Evolutionary conservation across 2,113 vertebrate species (phyloP), one percentile per base, ranked within the genome.

Genomic region (Salvator merianae): DNA sequence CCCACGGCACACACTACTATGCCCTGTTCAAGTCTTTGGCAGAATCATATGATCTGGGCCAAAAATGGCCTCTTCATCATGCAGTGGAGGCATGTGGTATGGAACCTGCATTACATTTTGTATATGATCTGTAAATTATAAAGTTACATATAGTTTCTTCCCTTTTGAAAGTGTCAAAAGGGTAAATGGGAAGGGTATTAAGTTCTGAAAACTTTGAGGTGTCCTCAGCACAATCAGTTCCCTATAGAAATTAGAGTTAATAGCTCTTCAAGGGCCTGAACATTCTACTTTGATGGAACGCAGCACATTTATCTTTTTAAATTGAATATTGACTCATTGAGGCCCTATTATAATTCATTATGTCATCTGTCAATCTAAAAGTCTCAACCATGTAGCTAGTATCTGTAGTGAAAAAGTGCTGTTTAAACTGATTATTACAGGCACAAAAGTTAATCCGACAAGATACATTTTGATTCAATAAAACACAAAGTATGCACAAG

Each of bases 261-360:
- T 34, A 73, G 47, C 20, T 71, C 69, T 63, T 71, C 38, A 63
- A 14, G 53, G 38, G 9, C 26, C 65, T 77, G 18, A 76, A 12
- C 26, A 43, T 8, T 83, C 62, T 26, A 22, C 40, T 72, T 79
- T 28, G 24, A 8, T 79, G 68, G 76, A 84, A 30, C n/a, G 36
- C 14, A 73, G 7, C 36, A 71, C 55, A 79, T 73, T 85, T 72
- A 43, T 63, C 68, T 82, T 74, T 65, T 30, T 73, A 28, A 55
- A 82, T 69, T 84, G 83, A 76, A 47, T 84, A 50, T 50, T 80
- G 34, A 34, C 53, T 34, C 76, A 79, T 85, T 86, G 36, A 83
- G 59, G 28, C 32, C 20, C 30, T 1, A 53, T 84, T 86, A 53
- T 83, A 76, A 83, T 75, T 75, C 81, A 63, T 82, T 82, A 32